Evolutionary conservation across 2,113 vertebrate species (phyloP).

Genomic region (Bungarus multicinctus): DNA sequence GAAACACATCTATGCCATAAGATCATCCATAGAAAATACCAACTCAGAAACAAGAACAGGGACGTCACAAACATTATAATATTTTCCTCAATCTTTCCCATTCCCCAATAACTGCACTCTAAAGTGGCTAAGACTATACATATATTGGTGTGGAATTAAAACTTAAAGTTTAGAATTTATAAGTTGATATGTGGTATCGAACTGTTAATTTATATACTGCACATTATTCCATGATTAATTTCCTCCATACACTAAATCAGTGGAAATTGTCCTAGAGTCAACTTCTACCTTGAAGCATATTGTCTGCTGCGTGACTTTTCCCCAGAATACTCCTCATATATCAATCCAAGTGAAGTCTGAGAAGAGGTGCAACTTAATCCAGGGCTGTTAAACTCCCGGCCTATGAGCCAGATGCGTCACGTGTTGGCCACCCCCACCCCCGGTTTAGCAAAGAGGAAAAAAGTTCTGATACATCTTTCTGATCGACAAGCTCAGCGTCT

Average conservation of each 20-base stretch:
- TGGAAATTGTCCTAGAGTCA: neutral
- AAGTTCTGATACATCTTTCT: too few species aligned
- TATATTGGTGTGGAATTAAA: neutral
- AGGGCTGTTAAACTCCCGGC: too few species aligned
- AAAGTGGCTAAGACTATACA: neutral
- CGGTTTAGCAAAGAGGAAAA: too few species aligned
- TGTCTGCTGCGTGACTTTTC: neutral
- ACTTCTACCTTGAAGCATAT: neutral
- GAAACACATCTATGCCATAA: neutral
- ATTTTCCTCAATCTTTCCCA: neutral
- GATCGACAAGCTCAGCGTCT: too few species aligned
- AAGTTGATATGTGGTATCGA: neutral
- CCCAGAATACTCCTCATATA: neutral
- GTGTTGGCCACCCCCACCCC: too few species aligned
- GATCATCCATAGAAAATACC: neutral
- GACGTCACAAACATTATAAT: neutral
- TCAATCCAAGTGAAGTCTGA: neutral
- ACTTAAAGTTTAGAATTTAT: neutral
- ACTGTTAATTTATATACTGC: neutral
- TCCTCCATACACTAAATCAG: neutral
- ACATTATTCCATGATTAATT: neutral
- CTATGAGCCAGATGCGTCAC: too few species aligned
- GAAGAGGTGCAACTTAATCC: neutral
- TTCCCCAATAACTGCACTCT: neutral
- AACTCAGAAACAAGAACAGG: neutral